Conservation (phyloP, 1,140 invertebrate species). For the Araneus ventricosus region DNA sequence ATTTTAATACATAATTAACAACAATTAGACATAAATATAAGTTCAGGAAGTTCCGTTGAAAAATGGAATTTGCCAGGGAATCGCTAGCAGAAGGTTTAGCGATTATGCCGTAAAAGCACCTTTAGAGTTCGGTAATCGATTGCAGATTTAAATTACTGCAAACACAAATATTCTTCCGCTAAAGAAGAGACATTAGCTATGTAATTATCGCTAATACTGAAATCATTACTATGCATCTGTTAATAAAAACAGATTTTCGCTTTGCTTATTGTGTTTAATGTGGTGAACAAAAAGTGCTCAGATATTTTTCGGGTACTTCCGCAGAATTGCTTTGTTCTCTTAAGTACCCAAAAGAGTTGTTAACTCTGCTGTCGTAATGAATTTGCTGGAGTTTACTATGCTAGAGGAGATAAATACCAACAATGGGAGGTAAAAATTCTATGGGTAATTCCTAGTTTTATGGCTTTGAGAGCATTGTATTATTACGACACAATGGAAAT, state of each 20-base stretch:
- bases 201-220: neutral
- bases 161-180: neutral
- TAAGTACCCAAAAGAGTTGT: conserved; percentile 22
- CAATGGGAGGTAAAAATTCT: neutral
- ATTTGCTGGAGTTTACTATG: neutral
- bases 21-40: neutral
- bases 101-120: neutral
- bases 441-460: neutral
- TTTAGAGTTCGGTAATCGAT: neutral
- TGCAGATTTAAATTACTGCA: neutral
- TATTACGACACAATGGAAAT: neutral
- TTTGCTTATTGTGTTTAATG: conserved; percentile 14
- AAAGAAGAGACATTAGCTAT: neutral
- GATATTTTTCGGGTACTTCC: neutral
- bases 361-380: conserved; percentile 16
- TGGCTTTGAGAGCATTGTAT: conserved; percentile 26
- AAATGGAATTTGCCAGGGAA: neutral
- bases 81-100: neutral
- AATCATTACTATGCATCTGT: conserved; percentile 5
- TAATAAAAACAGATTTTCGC: conserved; percentile 2
- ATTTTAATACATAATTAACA: neutral
- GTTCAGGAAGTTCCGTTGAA: neutral
- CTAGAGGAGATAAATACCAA: neutral
- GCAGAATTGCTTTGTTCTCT: conserved; percentile 2
- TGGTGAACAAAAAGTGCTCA: neutral